These are phyloP conservation scores for Ameiurus melas DNA, from an alignment of 2,113 vertebrate genomes.

Conservation along the genomic window DNA sequence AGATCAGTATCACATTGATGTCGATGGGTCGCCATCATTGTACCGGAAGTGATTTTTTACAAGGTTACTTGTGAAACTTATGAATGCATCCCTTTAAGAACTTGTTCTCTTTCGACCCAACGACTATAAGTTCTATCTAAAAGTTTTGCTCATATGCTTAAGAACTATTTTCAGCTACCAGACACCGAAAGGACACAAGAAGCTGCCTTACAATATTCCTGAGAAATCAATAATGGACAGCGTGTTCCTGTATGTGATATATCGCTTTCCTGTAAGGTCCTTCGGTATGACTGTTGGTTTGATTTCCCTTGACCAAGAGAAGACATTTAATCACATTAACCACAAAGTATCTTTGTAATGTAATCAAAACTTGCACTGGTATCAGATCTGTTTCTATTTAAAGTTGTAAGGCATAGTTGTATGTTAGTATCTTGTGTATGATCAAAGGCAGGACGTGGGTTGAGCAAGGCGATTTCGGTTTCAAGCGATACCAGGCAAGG, in stretches of 20 bases:
- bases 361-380: not conserved
- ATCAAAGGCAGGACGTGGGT: not conserved
- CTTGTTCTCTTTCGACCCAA: not conserved
- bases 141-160: not conserved
- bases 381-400: constrained; percentile 17
- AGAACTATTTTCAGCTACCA: not conserved
- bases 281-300: not conserved
- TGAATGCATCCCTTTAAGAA: not conserved
- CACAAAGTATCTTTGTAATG: constrained; percentile 14
- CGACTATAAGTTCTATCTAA: not conserved
- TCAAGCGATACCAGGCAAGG: not conserved
- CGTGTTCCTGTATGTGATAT: constrained; percentile 3
- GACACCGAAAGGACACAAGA: not conserved
- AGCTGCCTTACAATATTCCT: not conserved
- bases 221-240: not conserved
- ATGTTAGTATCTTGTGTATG: constrained; percentile 1
- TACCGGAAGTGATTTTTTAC: not conserved
- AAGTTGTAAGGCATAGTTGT: not conserved
- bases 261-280: not conserved
- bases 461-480: not conserved
- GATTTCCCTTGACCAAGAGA: constrained; percentile 6
- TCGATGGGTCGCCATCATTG: not conserved
- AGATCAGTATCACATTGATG: not conserved
- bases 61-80: not conserved
- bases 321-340: constrained; percentile 20